Percentiles rank a stretch among this genome's conserved stretches.
phyloP scores from a whole-genome alignment of 1,140 invertebrate genomes.

The Microvelia longipes region DNA sequence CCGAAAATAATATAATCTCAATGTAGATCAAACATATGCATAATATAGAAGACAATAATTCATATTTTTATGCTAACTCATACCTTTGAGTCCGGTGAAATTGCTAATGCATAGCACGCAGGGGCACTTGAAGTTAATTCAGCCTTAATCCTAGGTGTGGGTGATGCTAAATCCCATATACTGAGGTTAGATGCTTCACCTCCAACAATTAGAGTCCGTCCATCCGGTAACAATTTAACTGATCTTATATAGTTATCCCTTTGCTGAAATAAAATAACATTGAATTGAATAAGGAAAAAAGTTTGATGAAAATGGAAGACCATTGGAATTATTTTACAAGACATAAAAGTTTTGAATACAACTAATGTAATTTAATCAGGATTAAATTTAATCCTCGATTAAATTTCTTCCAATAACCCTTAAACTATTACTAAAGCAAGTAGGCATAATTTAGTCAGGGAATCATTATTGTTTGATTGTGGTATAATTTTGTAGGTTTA shows the following conservation, averaged over 20 bases:
- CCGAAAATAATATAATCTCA: no score
- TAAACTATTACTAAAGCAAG: no score
- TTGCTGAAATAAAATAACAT: constrained; percentile 39
- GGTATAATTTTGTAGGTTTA: no score
- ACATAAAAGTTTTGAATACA: no score
- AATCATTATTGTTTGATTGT: no score
- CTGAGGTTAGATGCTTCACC: constrained; percentile 90
- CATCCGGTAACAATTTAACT: constrained; percentile 91
- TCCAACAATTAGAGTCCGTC: constrained; percentile 86
- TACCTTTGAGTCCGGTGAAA: constrained; percentile 86
- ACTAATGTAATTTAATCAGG: no score
- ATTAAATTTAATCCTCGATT: not conserved
- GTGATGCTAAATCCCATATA: constrained; percentile 87
- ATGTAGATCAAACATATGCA: no score
- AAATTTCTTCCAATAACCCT: no score
- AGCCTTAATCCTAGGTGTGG: constrained; percentile 73
- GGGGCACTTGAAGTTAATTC: constrained; percentile 88
- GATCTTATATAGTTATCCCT: constrained; percentile 94
- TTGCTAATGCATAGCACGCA: constrained; percentile 92
- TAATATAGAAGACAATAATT: not conserved
- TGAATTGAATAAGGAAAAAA: not conserved
- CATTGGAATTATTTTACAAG: no score
- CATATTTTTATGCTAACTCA: not conserved
- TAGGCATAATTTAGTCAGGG: no score
- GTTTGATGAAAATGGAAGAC: no score